Evolutionary conservation across 2,797 vertebrate species (phyloP).

Genomic region (Acrossocheilus wenchowensis): DNA sequence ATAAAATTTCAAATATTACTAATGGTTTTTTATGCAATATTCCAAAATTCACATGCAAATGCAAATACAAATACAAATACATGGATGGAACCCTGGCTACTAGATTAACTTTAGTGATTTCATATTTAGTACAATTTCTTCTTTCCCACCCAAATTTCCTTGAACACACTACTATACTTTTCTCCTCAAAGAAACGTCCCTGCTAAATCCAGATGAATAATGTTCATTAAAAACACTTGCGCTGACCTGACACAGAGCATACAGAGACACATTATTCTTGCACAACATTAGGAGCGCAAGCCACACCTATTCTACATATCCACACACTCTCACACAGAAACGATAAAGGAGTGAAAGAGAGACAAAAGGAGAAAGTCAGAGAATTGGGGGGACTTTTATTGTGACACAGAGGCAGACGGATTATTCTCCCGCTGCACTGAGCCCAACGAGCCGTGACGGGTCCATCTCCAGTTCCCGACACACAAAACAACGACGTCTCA

Average conservation of each 20-base stretch:
- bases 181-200: background rate
- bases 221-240: conserved; percentile 34
- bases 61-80: background rate
- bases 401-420: conserved; percentile 60
- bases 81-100: background rate
- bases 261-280: conserved; percentile 29
- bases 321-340: conserved; percentile 12
- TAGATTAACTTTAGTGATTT: background rate
- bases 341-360: conserved; percentile 7
- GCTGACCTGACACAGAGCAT: conserved; percentile 14
- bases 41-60: no score
- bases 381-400: conserved; percentile 63
- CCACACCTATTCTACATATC: conserved; percentile 34
- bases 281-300: conserved; percentile 45
- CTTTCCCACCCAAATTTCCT: background rate
- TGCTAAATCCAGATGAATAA: conserved; percentile 6
- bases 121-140: background rate
- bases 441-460: conserved; percentile 65
- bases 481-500: conserved; percentile 51
- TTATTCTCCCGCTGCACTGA: conserved; percentile 61
- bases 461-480: conserved; percentile 58
- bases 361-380: conserved; percentile 25
- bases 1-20: no score
- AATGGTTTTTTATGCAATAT: no score
- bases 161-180: background rate